Evolutionary conservation across 2,888 invertebrate genomes (phyloP).

Genomic region (Synanthedon formicaeformis): DNA sequence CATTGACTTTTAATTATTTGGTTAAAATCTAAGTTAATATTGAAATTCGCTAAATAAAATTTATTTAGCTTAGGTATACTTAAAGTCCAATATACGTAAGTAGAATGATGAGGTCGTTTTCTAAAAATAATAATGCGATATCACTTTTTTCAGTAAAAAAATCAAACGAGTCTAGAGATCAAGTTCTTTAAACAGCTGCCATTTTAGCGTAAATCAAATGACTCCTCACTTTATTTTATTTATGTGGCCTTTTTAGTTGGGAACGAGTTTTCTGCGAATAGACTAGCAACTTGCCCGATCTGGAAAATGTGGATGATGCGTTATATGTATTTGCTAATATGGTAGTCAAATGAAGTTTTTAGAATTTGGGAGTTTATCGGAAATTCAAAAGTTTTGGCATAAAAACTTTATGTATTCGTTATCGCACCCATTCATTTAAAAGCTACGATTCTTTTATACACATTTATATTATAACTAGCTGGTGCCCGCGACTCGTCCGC

Average conservation of each 20-base stretch:
- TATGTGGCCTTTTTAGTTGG: conserved; percentile 10
- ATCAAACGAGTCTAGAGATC: no score
- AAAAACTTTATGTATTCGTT: neutral
- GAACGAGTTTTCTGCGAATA: conserved; percentile 25
- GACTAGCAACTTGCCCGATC: conserved; percentile 8
- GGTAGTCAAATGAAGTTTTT: no score
- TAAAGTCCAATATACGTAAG: no score
- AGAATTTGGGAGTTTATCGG: no score
- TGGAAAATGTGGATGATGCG: conserved; percentile 7
- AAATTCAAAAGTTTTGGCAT: neutral
- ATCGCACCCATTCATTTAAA: neutral
- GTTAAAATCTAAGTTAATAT: no score
- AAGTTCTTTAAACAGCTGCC: neutral
- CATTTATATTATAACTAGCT: neutral
- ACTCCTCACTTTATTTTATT: conserved; percentile 19
- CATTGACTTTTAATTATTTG: no score
- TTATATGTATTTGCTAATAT: neutral
- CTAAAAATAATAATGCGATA: no score
- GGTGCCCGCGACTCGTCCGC: no score
- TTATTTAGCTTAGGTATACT: no score
- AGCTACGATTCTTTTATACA: neutral
- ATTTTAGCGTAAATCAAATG: conserved; percentile 13
- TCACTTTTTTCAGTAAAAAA: no score
- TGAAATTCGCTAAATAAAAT: no score
- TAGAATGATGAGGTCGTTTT: no score